phyloP scores from a whole-genome alignment of 2,888 invertebrate species.

The Hofmannophila pseudospretella region DNA sequence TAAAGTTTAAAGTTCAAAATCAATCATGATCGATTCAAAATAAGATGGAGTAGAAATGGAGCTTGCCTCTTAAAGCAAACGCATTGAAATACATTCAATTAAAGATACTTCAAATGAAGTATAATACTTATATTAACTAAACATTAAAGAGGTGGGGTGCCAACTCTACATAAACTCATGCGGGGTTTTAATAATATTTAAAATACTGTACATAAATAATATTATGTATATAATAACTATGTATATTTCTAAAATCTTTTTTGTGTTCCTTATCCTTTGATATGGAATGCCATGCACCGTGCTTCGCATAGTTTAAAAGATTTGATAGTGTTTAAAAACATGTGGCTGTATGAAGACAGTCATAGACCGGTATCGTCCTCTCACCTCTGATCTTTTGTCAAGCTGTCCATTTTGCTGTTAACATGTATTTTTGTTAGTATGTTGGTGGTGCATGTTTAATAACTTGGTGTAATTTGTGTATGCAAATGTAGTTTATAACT shows the following conservation, averaged over 20 bases:
- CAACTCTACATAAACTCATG: slow-evolving; percentile 27
- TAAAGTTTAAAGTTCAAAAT: too few relatives aligned
- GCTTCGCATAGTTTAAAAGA: slow-evolving; percentile 22
- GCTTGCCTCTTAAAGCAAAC: too few relatives aligned
- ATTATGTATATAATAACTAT: neutral
- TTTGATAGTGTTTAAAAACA: slow-evolving; percentile 12
- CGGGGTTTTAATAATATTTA: slow-evolving; percentile 15
- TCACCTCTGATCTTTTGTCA: slow-evolving; percentile 54
- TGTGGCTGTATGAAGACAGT: slow-evolving; percentile 13
- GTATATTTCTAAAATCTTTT: neutral
- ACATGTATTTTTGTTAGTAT: slow-evolving; percentile 50
- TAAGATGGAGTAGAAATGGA: too few relatives aligned
- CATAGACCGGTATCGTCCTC: slow-evolving; percentile 24
- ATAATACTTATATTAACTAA: too few relatives aligned
- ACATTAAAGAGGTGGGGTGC: slow-evolving; percentile 21
- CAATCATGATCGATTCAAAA: too few relatives aligned
- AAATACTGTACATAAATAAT: slow-evolving; percentile 8
- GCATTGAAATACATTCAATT: too few relatives aligned
- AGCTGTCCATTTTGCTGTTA: slow-evolving; percentile 58
- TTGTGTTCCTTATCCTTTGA: neutral
- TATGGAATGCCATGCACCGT: slow-evolving; percentile 41
- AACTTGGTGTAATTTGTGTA: slow-evolving; percentile 17
- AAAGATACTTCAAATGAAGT: too few relatives aligned
- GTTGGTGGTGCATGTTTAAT: slow-evolving; percentile 21
- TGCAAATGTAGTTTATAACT: slow-evolving; percentile 17